A percentile compares a stretch with the other conserved stretches of the same genome.
These are phyloP conservation scores for Cetoscarus ocellatus DNA, from an alignment of 2,797 vertebrate species.

Conservation along the genomic window DNA sequence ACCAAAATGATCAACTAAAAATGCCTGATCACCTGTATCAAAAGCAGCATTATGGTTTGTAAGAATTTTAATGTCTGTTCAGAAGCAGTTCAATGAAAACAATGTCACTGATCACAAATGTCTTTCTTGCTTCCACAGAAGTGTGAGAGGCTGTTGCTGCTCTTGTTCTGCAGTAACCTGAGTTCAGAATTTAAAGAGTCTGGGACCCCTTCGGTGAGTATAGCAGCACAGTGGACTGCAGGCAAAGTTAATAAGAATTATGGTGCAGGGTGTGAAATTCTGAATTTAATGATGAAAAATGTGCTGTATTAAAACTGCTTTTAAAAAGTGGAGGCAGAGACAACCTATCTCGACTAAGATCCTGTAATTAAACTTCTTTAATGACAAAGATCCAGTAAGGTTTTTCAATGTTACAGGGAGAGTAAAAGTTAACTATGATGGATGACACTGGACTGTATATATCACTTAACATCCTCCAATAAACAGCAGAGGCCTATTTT, in stretches of 20 bases:
- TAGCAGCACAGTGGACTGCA: constrained; percentile 24
- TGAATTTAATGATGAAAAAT: constrained; percentile 42
- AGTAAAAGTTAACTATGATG: background rate
- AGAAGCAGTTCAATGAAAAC: too few relatives aligned
- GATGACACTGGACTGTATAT: too few relatives aligned
- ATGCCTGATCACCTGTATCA: too few relatives aligned
- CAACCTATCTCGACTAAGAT: background rate
- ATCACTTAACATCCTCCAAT: too few relatives aligned
- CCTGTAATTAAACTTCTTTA: constrained; percentile 12
- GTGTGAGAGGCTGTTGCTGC: constrained; percentile 68
- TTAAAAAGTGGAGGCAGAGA: background rate
- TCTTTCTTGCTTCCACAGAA: constrained; percentile 55
- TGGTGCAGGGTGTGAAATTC: constrained; percentile 49
- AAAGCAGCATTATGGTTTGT: too few relatives aligned
- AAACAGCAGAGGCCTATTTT: too few relatives aligned
- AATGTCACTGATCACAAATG: background rate
- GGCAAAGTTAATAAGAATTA: constrained; percentile 48
- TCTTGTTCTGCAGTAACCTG: constrained; percentile 59
- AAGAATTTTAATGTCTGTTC: background rate
- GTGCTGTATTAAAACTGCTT: constrained; percentile 15
- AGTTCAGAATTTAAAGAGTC: constrained; percentile 36
- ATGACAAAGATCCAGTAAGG: background rate
- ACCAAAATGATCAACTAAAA: too few relatives aligned
- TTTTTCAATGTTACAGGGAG: background rate
- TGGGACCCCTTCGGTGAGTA: constrained; percentile 52